Percentiles rank a stretch among this genome's conserved stretches.
Conservation (phyloP, 64 coral and sea anemone species). For the Stichodactyla helianthus region DNA sequence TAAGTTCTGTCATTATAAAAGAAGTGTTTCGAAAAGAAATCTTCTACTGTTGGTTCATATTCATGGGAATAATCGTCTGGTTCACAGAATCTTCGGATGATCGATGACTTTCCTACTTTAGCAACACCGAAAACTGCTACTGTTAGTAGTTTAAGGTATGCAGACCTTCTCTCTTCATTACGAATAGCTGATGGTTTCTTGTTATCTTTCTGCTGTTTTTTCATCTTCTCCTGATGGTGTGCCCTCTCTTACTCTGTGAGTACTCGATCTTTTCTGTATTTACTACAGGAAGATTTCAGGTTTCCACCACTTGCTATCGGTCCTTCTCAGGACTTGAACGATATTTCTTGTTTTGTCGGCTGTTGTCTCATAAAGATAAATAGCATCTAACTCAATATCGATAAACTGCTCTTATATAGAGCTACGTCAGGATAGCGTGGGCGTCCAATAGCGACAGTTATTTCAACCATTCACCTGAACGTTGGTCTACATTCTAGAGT, state of each 20-base stretch:
- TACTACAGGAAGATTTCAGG: background rate
- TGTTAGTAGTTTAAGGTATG: conserved; percentile 62
- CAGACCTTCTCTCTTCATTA: background rate
- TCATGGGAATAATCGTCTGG: conserved; percentile 37
- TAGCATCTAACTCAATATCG: background rate
- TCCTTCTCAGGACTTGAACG: background rate
- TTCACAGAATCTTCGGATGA: conserved; percentile 57
- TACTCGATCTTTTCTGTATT: background rate
- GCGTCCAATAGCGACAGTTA: background rate
- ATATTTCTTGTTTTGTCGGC: background rate
- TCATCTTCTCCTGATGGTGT: background rate
- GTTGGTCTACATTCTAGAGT: background rate
- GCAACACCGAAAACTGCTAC: conserved; percentile 76
- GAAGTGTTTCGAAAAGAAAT: conserved; percentile 76
- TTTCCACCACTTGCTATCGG: background rate
- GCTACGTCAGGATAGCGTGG: conserved; percentile 2
- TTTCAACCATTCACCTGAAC: background rate
- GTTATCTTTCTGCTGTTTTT: conserved; percentile 18
- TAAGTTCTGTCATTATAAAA: conserved; percentile 48
- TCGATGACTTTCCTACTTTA: conserved; percentile 68
- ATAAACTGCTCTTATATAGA: background rate
- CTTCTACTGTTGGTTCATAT: conserved; percentile 71
- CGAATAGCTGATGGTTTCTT: background rate
- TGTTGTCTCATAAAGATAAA: background rate
- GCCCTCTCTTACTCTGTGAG: background rate